Evolutionary conservation across 2,888 invertebrate genomes (phyloP), one percentile per base, ranked within the genome.

Genomic region (Homarus gammarus): DNA sequence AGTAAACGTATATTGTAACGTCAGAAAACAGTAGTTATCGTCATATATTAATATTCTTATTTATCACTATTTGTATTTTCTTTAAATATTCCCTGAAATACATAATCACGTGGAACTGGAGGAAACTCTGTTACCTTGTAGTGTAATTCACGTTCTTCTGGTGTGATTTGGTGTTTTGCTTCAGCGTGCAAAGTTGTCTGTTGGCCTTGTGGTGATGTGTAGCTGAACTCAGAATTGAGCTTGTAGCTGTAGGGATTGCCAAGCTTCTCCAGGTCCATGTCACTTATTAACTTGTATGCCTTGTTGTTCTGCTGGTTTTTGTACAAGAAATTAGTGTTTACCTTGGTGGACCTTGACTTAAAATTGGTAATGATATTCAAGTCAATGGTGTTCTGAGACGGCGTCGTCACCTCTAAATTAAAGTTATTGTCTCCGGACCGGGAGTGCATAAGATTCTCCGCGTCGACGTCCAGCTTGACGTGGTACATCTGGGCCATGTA

Each of bases 241-340:
- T 77, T 68, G 78, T 64, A 78, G 70, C 78, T 27, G 70, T 44
- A 27, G 8, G 78, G 70, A 22, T 64, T 70, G 31, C 36, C 49
- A 33, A 51, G 64, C 33, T 68, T 64, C 68, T 38, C 68, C 68
- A 49, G 40, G 33, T 22, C 27, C 15, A 86, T 3, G 3, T 27
- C 44, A 68, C 49, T 68, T 22, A 51, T 78, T 22, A 78, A 49
- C 2, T 38, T 78, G 85, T 86, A 86, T 10, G 68, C 40, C 36
- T 33, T 68, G 68, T 70, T 44, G 68, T 70, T 44, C n/a, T 78
- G 5, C 18, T 36, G 36, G 36, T 40, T 70, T 38, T 51, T 86
- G 78, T 36, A 86, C 1, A 31, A 40, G 33, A 78, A 8, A 31
- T 61, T 27, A 36, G 70, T 49, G 10, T 22, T 12, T 27, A 68